Percentiles rank a stretch among this genome's conserved stretches.
These are phyloP conservation scores for Dermolepida albohirtum DNA, from an alignment of 2,888 invertebrate species.

Conservation along the genomic window DNA sequence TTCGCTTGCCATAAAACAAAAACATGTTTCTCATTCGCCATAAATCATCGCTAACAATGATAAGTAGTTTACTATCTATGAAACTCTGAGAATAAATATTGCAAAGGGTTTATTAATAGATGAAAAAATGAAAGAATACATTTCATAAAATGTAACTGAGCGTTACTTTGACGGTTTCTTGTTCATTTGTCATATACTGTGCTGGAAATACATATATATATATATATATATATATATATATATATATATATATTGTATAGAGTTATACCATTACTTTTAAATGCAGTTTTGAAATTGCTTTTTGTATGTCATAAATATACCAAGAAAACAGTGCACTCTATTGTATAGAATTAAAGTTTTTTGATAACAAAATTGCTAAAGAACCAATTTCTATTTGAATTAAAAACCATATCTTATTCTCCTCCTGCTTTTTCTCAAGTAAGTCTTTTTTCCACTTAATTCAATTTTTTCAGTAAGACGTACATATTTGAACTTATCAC, in stretches of 20 bases:
- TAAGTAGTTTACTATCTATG: constrained; percentile 10
- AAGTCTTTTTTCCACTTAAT: not conserved
- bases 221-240: no score
- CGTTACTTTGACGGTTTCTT: not conserved
- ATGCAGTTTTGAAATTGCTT: no score
- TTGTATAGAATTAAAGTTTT: no score
- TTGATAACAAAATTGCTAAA: no score
- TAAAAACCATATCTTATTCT: not conserved
- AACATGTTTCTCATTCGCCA: not conserved
- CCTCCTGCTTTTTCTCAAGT: no score
- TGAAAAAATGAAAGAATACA: constrained; percentile 13
- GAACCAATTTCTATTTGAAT: no score
- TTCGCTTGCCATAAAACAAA: constrained; percentile 9
- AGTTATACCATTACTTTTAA: no score
- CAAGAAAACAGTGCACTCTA: no score
- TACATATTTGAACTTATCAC: constrained; percentile 12
- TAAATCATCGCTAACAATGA: constrained; percentile 27
- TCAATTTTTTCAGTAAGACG: constrained; percentile 10
- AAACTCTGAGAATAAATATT: not conserved
- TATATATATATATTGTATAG: no score
- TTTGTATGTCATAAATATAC: no score
- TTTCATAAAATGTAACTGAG: constrained; percentile 1
- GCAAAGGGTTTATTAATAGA: not conserved
- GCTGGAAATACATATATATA: no score
- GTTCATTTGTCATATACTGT: constrained; percentile 20